Evolutionary conservation across 2,113 vertebrate genomes (phyloP).

Genomic region (Chionomys nivalis): DNA sequence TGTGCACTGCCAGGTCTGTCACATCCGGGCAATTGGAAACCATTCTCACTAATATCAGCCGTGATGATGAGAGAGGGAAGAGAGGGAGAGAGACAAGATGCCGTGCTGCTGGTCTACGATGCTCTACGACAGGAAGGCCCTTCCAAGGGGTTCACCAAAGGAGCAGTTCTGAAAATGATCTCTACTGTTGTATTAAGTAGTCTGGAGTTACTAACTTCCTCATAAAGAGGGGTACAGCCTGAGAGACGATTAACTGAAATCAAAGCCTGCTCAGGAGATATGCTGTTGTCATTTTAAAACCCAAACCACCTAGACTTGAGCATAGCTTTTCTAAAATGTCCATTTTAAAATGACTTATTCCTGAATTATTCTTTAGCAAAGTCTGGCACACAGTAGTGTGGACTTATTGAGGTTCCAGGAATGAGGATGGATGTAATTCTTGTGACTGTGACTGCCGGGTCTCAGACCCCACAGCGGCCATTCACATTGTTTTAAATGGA

Average conservation of each 20-base stretch:
- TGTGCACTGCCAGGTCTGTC: constrained; percentile 54
- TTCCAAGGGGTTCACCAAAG: constrained; percentile 7
- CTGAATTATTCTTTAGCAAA: constrained; percentile 23
- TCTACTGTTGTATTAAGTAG: constrained; percentile 43
- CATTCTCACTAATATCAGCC: constrained; percentile 57
- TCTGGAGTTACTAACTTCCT: constrained; percentile 59
- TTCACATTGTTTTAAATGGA: constrained; percentile 30
- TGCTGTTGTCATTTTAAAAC: constrained; percentile 44
- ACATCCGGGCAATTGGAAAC: constrained; percentile 65
- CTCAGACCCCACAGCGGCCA: background rate
- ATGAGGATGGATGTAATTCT: background rate
- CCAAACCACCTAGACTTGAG: constrained; percentile 37
- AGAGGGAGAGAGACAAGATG: constrained; percentile 45
- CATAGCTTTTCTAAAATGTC: constrained; percentile 17
- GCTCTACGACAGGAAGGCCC: constrained; percentile 43
- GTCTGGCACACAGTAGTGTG: background rate
- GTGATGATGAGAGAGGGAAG: constrained; percentile 60
- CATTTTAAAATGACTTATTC: constrained; percentile 7
- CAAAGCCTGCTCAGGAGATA: constrained; percentile 20
- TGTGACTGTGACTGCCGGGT: background rate
- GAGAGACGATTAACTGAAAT: background rate
- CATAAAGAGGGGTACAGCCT: background rate
- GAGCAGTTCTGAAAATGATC: constrained; percentile 27
- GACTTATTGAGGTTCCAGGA: constrained; percentile 15
- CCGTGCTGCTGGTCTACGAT: constrained; percentile 29